A percentile compares a stretch with the other conserved stretches of the same genome.
These are phyloP conservation scores for Stratiomys singularior DNA, from an alignment of 2,888 invertebrate genomes.

Conservation along the genomic window DNA sequence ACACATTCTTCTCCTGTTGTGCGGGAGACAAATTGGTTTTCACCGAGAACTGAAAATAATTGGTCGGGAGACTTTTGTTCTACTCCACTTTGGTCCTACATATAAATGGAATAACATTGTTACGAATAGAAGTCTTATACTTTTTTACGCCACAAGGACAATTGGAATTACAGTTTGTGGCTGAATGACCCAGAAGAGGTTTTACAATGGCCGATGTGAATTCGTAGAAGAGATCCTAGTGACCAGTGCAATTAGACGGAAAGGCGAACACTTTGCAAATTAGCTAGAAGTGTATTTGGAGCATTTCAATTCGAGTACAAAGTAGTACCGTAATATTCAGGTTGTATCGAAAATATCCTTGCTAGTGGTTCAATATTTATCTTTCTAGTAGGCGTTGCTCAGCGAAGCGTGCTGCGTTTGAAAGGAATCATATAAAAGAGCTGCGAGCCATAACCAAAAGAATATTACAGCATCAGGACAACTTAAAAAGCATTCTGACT, in stretches of 20 bases:
- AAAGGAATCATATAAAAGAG: no score
- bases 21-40: neutral
- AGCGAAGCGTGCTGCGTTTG: no score
- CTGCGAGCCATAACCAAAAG: no score
- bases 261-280: slow-evolving; percentile 4
- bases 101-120: neutral
- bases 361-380: no score
- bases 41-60: neutral
- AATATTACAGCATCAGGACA: no score
- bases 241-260: neutral
- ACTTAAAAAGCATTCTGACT: no score
- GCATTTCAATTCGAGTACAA: neutral
- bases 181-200: neutral
- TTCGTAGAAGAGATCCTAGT: neutral
- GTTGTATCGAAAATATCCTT: no score
- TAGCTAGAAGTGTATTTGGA: neutral
- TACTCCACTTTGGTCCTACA: neutral
- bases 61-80: neutral
- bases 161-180: neutral
- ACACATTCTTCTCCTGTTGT: neutral
- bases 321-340: neutral
- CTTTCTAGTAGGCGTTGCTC: no score
- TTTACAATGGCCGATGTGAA: neutral
- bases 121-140: neutral
- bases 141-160: neutral